Base-by-base conservation (phyloP, 1,140 invertebrate genomes). In the Drosophila azteca region DNA sequence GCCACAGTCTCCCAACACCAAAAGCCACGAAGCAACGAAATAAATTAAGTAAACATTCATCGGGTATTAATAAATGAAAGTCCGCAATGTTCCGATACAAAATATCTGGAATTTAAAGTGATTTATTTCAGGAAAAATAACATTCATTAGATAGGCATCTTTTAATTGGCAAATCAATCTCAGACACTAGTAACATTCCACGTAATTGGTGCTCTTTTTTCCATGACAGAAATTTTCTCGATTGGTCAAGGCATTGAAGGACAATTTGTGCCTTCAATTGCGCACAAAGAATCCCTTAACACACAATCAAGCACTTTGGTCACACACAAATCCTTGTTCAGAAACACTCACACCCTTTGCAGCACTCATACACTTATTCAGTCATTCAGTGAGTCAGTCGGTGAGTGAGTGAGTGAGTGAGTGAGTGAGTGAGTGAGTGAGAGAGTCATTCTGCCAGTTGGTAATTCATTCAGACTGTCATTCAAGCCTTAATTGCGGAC, bases 401-500 rank as follows among this genome's bases (percentile, higher is more conserved):
- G 64, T 67, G 62, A 76, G 70, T 53, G 29, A 43, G 51, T 79
- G 54, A 67, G 79, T 67, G 54, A 20, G 17, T 20, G n/a, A 24
- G 24, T 24, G 3, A 35, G 35, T 39, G 9, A 39, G 35, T 59
- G 29, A 48, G 35, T 57, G 39, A 45, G 53, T 24, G 5, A 26
- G 24, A 26, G 24, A 5, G 24, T 26, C 24, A 26, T 26, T 26
- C 24, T 6, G 24, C 24, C 3, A 26, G 24, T 46, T 57, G 62
- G 77, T 81, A 71, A 79, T 76, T 84, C 81, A 84, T 84, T 85
- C 81, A 81, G 64, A 68, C 77, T 85, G 81, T 75, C 81, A 85
- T 85, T 82, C 79, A 68, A 66, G 70, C 50, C 83, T 87, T 87
- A 88, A 87, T 87, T 87, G 82, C 83, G 79, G 68, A 83, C 83